phyloP scores from a whole-genome alignment of 2,888 invertebrate genomes.

The Pristionchus arcanus region DNA sequence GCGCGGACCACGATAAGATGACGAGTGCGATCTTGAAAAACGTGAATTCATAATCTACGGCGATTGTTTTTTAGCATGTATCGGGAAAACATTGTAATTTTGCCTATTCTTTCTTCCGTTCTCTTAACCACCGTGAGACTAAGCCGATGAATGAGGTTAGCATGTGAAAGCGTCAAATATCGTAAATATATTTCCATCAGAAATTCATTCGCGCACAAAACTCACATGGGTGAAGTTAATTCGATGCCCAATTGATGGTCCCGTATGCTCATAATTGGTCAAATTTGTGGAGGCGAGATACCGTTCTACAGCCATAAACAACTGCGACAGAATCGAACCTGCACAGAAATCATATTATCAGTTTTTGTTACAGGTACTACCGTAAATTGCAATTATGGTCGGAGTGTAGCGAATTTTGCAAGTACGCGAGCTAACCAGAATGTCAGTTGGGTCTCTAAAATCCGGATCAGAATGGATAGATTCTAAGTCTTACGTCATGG shows the following conservation, averaged over 20 bases:
- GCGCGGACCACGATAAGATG: background rate
- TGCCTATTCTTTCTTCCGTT: too few relatives aligned
- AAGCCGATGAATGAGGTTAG: too few relatives aligned
- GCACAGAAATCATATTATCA: background rate
- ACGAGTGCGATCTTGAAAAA: background rate
- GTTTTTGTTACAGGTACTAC: background rate
- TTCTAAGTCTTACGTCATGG: background rate
- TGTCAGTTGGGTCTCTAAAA: background rate
- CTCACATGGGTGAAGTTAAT: background rate
- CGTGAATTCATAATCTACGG: too few relatives aligned
- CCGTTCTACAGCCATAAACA: background rate
- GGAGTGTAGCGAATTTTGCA: background rate
- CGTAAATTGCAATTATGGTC: background rate
- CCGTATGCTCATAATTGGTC: background rate
- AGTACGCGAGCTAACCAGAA: background rate
- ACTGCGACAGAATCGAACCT: background rate
- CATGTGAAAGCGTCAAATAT: background rate
- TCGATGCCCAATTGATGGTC: background rate
- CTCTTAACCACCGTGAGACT: too few relatives aligned
- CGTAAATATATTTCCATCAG: too few relatives aligned
- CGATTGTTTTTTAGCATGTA: too few relatives aligned
- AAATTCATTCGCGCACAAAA: too few relatives aligned
- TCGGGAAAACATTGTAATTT: too few relatives aligned
- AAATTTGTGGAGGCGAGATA: background rate
- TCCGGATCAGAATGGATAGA: background rate